Conservation (phyloP, 2,113 vertebrate species). For the Dromas ardeola region DNA sequence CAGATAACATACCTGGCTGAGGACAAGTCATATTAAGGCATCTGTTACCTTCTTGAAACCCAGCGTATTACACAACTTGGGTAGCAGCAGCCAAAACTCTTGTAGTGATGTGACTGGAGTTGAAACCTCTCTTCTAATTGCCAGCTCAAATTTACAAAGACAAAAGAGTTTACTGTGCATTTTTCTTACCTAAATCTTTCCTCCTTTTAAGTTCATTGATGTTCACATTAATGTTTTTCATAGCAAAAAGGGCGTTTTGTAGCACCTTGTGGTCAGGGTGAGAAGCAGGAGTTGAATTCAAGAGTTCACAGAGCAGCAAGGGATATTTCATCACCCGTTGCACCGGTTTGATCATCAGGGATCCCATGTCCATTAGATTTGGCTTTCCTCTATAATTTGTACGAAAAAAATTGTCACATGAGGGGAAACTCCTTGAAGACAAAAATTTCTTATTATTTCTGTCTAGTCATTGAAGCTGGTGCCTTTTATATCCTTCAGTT, state of each 20-base stretch:
- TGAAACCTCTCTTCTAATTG: not conserved
- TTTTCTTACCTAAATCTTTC: conserved; percentile 89
- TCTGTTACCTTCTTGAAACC: not conserved
- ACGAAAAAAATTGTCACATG: not conserved
- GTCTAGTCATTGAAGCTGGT: not conserved
- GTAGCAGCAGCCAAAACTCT: not conserved
- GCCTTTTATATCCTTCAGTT: not conserved
- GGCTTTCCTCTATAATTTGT: conserved; percentile 84
- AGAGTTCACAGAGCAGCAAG: conserved; percentile 86
- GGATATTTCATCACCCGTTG: conserved; percentile 98
- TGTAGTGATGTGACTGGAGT: not conserved
- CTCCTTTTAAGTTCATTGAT: conserved; percentile 96
- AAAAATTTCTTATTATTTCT: not conserved
- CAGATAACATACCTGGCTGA: not conserved
- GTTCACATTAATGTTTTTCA: conserved; percentile 89
- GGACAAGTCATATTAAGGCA: not conserved
- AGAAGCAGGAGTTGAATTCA: conserved; percentile 87
- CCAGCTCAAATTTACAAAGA: not conserved
- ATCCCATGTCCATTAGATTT: conserved; percentile 92
- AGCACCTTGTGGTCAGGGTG: conserved; percentile 84
- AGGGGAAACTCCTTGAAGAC: not conserved
- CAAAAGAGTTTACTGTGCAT: not conserved
- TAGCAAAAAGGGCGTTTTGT: conserved; percentile 82
- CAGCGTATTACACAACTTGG: not conserved
- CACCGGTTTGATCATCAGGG: conserved; percentile 94